Base-by-base conservation (phyloP, 2,888 invertebrate species). In the Asteroscopus sphinx region DNA sequence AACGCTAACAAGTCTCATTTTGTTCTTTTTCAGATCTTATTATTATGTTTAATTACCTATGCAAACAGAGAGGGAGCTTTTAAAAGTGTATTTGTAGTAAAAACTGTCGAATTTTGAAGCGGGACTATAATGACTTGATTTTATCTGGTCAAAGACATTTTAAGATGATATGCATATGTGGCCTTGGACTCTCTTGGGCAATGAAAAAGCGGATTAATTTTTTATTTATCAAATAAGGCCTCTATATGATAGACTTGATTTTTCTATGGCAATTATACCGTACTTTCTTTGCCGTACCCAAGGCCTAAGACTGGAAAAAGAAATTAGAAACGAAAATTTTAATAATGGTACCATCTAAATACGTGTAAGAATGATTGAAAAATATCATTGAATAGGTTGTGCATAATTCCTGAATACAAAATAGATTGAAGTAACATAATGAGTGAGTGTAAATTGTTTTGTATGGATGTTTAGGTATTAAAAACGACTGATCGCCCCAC, bases 401-500 rank as follows among this genome's bases (percentile, higher is more conserved):
- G 75, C 62, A 37, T 55, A 54, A 64, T 65, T 48, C 16, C 58
- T 52, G 67, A 72, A 49, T 57, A 59, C 46, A 48, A 57, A 64
- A 59, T 57, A 55, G 35, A 55, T 48, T 58, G 51, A 65, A 52
- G 40, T 55, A 68, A 70, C 48, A 58, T 66, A 40, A 58, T 59
- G 75, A 69, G 65, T 73, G 76, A 71, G 63, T 68, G 69, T 66
- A 56, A 68, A 74, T 70, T 76, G 73, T 67, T 68, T 68, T 73
- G 68, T 73, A 63, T 73, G 73, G 59, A 59, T 75, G 69, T 66
- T 76, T 79, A 77, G 74, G 37, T 69, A 60, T 68, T 71, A 68
- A 68, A 66, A 78, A 71, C 68, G 80, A 81, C 80, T 81, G 79
- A 81, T 73, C 68, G 76, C 76, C 74, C 55, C 8, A 35, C 44